Percentiles rank a stretch among this genome's conserved stretches.
phyloP scores from a whole-genome alignment of 2,113 vertebrate genomes.

The Megaptera novaeangliae region DNA sequence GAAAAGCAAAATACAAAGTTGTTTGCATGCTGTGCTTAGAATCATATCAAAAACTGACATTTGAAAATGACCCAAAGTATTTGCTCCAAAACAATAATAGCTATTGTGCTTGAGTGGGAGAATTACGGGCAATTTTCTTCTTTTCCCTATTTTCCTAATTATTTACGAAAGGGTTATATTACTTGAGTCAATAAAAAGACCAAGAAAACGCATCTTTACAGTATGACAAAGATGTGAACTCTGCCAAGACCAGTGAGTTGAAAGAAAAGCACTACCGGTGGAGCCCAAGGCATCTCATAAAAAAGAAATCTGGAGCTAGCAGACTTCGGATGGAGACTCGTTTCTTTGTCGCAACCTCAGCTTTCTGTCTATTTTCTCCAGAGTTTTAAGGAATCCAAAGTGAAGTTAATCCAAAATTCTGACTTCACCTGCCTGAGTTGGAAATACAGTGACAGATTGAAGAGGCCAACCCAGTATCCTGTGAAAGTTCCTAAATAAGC shows the following conservation, averaged over 20 bases:
- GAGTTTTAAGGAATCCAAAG: background rate
- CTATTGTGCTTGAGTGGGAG: background rate
- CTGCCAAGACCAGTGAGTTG: background rate
- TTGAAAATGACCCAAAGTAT: slow-evolving; percentile 34
- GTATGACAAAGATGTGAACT: background rate
- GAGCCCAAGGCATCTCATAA: background rate
- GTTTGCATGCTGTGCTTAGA: background rate
- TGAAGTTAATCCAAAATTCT: background rate
- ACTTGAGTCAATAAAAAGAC: background rate
- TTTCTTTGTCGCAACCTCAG: background rate
- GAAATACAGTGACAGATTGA: background rate
- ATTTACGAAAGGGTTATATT: background rate
- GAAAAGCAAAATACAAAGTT: slow-evolving; percentile 31
- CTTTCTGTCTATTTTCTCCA: background rate
- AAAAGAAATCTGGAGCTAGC: background rate
- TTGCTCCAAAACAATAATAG: background rate
- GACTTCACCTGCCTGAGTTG: background rate
- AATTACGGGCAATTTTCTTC: background rate
- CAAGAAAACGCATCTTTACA: background rate
- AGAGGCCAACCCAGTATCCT: background rate
- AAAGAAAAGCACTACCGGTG: background rate
- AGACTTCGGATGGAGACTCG: background rate
- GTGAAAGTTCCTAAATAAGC: background rate
- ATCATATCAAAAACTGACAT: background rate
- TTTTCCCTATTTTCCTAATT: slow-evolving; percentile 14